These are phyloP conservation scores for Aegithalos caudatus DNA, from an alignment of 2,113 vertebrate genomes.

Conservation along the genomic window DNA sequence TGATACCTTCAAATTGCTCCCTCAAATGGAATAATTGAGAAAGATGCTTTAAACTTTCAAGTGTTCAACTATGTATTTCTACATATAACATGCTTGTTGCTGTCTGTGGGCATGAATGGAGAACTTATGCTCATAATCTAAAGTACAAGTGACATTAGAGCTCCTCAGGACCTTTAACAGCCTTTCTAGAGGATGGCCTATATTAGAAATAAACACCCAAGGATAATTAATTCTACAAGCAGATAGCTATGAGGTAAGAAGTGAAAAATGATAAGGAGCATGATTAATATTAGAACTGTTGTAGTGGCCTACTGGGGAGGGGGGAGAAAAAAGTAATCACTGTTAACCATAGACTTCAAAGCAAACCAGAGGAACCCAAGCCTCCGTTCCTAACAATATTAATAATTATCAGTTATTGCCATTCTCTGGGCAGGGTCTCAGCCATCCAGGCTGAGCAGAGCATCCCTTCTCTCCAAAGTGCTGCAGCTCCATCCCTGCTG, in stretches of 20 bases:
- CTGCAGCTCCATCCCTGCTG: not conserved
- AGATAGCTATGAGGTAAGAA: not conserved
- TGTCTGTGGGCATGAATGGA: not conserved
- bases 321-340: fast-evolving
- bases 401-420: not conserved
- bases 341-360: not conserved
- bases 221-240: not conserved
- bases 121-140: not conserved
- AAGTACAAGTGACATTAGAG: not conserved
- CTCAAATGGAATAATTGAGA: not conserved
- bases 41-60: not conserved
- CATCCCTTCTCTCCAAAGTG: not conserved
- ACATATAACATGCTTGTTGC: not conserved
- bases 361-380: not conserved
- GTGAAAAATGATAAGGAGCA: not conserved
- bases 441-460: not conserved
- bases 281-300: not conserved
- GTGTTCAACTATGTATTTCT: not conserved
- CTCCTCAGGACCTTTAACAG: not conserved
- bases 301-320: not conserved
- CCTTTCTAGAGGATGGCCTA: not conserved
- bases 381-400: not conserved
- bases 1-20: not conserved
- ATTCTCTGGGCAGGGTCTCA: not conserved
- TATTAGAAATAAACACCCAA: not conserved